Conservation (phyloP, 2,113 vertebrate genomes). For the Rhinolophus sinicus region DNA sequence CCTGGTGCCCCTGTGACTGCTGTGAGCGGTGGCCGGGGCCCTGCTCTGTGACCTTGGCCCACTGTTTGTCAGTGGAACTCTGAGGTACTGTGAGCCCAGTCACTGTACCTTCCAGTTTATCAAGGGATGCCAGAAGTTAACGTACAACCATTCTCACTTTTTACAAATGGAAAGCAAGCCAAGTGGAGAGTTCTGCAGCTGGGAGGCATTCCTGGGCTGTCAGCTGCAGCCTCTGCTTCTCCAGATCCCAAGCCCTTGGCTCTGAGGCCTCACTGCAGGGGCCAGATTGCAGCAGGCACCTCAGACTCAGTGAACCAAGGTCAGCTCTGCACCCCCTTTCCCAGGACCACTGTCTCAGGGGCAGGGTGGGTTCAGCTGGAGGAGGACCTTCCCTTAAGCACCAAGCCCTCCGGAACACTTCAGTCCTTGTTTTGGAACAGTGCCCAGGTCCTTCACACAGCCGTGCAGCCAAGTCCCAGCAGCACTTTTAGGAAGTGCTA, state of each 20-base stretch:
- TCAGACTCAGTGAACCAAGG: neutral
- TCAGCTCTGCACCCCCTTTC: too few relatives aligned
- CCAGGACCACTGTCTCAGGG: neutral
- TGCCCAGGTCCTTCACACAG: neutral
- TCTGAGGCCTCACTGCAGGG: neutral
- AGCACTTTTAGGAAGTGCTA: neutral
- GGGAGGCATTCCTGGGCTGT: neutral
- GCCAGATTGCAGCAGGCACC: neutral
- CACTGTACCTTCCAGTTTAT: neutral
- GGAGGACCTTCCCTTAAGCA: neutral
- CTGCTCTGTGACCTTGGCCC: neutral
- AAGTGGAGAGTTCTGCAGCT: neutral
- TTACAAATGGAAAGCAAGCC: neutral
- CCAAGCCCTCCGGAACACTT: neutral
- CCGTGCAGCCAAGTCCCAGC: neutral
- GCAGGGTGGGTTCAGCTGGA: neutral
- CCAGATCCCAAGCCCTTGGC: neutral
- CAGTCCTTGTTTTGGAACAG: neutral
- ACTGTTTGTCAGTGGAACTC: neutral
- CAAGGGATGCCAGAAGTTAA: neutral
- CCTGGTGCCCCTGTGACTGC: neutral
- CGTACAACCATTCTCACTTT: neutral
- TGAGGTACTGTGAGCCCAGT: neutral
- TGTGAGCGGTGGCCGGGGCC: neutral
- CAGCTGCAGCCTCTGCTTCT: neutral